Percentiles rank a stretch among this genome's conserved stretches.
These are phyloP conservation scores for Patella depressa DNA, from an alignment of 2,888 invertebrate genomes.

Conservation along the genomic window DNA sequence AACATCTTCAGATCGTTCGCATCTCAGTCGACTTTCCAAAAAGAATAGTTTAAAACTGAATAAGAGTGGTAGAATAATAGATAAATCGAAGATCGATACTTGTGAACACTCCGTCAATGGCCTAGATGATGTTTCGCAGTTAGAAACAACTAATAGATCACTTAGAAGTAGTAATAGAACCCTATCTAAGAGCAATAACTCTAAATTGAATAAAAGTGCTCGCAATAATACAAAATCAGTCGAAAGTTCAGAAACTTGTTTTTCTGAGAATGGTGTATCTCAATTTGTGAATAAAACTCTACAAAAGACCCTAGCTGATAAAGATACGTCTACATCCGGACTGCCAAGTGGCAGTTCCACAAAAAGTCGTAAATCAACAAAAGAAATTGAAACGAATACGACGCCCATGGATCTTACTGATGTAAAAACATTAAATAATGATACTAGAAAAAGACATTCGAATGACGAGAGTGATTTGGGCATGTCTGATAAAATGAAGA, in stretches of 20 bases:
- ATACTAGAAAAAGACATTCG: background rate
- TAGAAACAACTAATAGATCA: no score
- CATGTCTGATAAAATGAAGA: background rate
- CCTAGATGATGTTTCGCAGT: background rate
- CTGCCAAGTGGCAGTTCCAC: background rate
- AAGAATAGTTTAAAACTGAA: no score
- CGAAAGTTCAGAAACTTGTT: no score
- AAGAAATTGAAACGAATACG: slow-evolving; percentile 2
- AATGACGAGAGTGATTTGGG: background rate
- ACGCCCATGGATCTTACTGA: background rate
- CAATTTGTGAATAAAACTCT: background rate
- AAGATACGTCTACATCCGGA: background rate
- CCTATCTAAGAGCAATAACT: no score
- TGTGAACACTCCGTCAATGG: background rate
- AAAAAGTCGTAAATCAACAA: background rate
- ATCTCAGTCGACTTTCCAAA: no score
- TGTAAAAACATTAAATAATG: background rate
- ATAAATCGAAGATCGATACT: no score
- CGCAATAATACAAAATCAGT: no score
- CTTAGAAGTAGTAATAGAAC: no score
- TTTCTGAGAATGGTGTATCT: no score
- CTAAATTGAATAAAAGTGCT: no score
- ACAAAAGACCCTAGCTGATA: background rate
- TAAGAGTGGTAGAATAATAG: no score
- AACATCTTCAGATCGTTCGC: no score